Evolutionary conservation across 2,113 vertebrate species (phyloP), one percentile per base, ranked within the genome.

Genomic region (Cichladusa arquata): DNA sequence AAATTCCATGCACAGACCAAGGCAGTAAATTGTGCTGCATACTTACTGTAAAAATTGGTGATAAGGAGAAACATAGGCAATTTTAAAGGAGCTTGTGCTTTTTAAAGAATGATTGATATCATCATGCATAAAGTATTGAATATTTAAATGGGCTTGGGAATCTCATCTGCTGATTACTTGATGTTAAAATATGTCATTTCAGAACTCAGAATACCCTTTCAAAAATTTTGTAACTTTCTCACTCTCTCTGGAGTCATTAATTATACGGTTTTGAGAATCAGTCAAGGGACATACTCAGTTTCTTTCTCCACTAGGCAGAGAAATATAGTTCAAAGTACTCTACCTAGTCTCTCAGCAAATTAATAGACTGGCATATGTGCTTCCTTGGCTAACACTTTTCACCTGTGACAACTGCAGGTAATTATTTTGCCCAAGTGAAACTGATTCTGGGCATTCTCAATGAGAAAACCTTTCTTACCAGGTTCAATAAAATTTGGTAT

Each of bases 381-480:
- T 95, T 92, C 89, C 81, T 93, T 91, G 76, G 82, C 92, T 97
- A 95, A 96, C 87, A 94, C 51, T 95, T 93, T 90, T 92, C 96
- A 97, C 97, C 94, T 93, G 90, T 97, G 92, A 94, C 92, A 92
- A 97, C 92, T 85, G 69, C 51, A 94, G 93, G 91, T 91, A 92
- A 96, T 96, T 91, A 96, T 96, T 97, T 97, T 97, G 92, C 95
- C 83, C 84, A 96, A 95, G 90, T 97, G 94, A 97, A 97, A 92
- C 54, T 77, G 89, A 96, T 95, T 97, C 94, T 80, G 81, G 93
- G 92, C 80, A 93, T 95, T 96, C 94, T 85, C 56, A 95, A 95
- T 90, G 92, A 97, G 97, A 95, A 95, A 94, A 87, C 78, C 72
- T 87, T 92, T 88, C 34, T 86, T 94, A 96, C 82, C 44, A 84